These are phyloP conservation scores for Cromileptes altivelis DNA, from an alignment of 2,113 vertebrate species.

Conservation along the genomic window DNA sequence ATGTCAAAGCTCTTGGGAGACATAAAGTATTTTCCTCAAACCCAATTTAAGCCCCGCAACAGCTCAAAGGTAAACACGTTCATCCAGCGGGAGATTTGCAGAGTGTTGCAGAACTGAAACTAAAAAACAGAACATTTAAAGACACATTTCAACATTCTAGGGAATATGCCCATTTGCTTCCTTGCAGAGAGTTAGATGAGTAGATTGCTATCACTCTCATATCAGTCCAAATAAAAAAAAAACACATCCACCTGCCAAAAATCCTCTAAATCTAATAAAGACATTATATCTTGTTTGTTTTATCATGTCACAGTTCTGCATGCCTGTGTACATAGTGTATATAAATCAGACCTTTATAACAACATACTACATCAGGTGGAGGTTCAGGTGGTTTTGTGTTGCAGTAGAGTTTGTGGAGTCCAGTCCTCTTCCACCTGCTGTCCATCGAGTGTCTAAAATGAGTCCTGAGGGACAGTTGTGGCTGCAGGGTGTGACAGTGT, in stretches of 20 bases:
- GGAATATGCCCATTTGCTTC: background rate
- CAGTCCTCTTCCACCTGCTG: slow-evolving; percentile 33
- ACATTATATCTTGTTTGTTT: no score
- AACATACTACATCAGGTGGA: no score
- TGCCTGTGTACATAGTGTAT: no score
- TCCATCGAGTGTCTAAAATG: slow-evolving; percentile 7
- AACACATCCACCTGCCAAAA: no score
- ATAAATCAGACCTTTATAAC: no score
- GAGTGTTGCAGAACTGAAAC: background rate
- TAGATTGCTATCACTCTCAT: background rate
- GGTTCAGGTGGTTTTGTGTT: no score
- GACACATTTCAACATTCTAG: background rate
- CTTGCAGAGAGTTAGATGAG: background rate
- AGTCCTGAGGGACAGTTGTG: background rate
- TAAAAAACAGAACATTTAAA: background rate
- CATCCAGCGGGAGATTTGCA: background rate
- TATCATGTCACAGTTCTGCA: no score
- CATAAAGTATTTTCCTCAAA: background rate
- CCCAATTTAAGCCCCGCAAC: background rate
- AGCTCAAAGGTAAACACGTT: background rate
- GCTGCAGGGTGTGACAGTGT: slow-evolving; percentile 25
- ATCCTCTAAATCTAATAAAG: no score
- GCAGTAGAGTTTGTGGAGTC: no score
- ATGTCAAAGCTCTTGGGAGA: slow-evolving; percentile 10
- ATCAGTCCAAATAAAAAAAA: background rate